phyloP scores from a whole-genome alignment of 2,888 invertebrate genomes.

The Eulithis testata region DNA sequence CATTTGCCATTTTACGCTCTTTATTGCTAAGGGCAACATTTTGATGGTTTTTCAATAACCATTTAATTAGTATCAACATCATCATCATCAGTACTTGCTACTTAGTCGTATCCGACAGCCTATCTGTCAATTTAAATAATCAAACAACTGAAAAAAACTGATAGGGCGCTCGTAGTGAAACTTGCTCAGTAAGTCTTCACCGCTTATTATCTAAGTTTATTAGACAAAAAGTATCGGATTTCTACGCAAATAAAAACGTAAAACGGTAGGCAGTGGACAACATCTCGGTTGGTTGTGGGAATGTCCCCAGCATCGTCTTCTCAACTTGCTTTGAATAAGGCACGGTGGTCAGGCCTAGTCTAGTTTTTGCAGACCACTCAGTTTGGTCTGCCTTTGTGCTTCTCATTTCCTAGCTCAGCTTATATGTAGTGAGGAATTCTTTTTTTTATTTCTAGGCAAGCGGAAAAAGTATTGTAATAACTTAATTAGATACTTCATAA shows the following conservation, averaged over 20 bases:
- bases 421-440: conserved; percentile 26
- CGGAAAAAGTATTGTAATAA: conserved; percentile 13
- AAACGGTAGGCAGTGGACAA: conserved; percentile 51
- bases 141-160: too few relatives aligned
- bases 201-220: too few relatives aligned
- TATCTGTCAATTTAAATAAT: too few relatives aligned
- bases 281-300: conserved; percentile 65
- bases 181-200: too few relatives aligned
- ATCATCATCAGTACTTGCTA: too few relatives aligned
- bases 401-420: conserved; percentile 39
- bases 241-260: conserved; percentile 35
- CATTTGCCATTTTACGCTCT: too few relatives aligned
- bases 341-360: conserved; percentile 60
- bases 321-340: conserved; percentile 71
- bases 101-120: too few relatives aligned
- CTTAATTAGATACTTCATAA: conserved; percentile 11
- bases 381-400: conserved; percentile 67
- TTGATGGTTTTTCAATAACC: too few relatives aligned
- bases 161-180: too few relatives aligned
- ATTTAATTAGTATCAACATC: too few relatives aligned
- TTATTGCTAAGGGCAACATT: too few relatives aligned
- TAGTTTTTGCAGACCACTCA: conserved; percentile 67
- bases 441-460: conserved; percentile 20
- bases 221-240: too few relatives aligned
- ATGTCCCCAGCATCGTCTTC: conserved; percentile 69